phyloP scores from a whole-genome alignment of 2,113 vertebrate species.

The Indicator indicator region DNA sequence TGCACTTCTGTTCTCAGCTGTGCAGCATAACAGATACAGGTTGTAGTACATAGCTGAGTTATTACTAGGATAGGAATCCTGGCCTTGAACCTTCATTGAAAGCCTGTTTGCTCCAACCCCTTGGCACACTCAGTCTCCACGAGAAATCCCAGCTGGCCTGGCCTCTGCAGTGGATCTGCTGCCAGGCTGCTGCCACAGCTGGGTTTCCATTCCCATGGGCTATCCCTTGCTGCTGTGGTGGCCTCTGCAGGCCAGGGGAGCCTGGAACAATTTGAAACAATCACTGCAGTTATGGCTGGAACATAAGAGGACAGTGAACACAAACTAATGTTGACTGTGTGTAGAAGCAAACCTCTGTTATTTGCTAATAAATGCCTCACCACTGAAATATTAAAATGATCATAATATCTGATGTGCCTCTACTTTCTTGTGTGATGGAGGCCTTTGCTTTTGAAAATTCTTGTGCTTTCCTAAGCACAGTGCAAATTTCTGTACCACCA shows the following conservation, averaged over 20 bases:
- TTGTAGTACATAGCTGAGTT: background rate
- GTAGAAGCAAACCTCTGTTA: background rate
- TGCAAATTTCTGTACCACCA: background rate
- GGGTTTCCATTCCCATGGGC: background rate
- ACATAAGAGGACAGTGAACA: fast-evolving
- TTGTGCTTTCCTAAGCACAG: background rate
- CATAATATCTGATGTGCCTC: background rate
- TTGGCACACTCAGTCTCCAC: background rate
- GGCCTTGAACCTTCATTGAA: background rate
- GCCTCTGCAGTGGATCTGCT: background rate
- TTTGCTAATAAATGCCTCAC: background rate
- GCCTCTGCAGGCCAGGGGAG: conserved; percentile 16
- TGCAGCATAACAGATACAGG: background rate
- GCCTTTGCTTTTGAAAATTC: background rate
- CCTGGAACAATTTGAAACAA: background rate
- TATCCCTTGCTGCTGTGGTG: background rate
- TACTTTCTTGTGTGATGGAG: background rate
- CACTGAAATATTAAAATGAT: background rate
- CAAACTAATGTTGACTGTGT: background rate
- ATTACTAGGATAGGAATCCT: background rate
- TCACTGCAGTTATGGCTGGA: background rate
- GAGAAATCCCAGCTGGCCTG: conserved; percentile 13
- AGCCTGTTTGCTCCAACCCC: background rate
- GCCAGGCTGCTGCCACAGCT: background rate
- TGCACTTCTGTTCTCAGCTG: background rate